A percentile compares a stretch with the other conserved stretches of the same genome.
Conservation (phyloP, 35 echinoderm and acorn worm genomes). For the Holothuria glaberrima region DNA sequence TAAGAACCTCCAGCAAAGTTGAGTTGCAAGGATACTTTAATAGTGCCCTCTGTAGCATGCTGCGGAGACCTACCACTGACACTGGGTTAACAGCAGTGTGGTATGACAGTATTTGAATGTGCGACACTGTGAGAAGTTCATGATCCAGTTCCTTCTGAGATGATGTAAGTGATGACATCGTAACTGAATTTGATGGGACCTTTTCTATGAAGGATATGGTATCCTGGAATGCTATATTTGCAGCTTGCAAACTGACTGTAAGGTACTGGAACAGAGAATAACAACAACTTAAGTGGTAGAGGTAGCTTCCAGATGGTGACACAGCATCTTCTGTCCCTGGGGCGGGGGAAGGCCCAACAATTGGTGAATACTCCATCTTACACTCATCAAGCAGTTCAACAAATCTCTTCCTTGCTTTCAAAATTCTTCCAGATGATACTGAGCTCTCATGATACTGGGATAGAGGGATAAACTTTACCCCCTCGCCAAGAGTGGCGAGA, state of each 20-base stretch:
- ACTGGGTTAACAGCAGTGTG: conserved; percentile 65
- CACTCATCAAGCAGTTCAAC: conserved; percentile 63
- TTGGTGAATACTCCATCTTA: conserved; percentile 53
- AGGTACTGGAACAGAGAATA: conserved; percentile 96
- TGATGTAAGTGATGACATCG: background rate
- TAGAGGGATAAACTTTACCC: conserved; percentile 58
- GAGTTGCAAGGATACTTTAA: conserved; percentile 73
- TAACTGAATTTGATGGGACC: background rate
- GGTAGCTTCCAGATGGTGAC: conserved; percentile 59
- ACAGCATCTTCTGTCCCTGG: background rate
- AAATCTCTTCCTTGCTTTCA: conserved; percentile 84
- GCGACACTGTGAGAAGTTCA: conserved; percentile 64
- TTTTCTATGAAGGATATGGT: conserved; percentile 52
- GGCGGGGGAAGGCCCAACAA: conserved; percentile 29
- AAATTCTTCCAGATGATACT: conserved; percentile 64
- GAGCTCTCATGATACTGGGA: conserved; percentile 22
- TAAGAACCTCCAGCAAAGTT: conserved; percentile 68
- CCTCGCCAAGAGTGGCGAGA: conserved; percentile 75
- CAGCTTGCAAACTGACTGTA: conserved; percentile 83
- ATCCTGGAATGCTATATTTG: conserved; percentile 76
- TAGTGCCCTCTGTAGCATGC: conserved; percentile 74
- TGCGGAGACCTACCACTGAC: conserved; percentile 63
- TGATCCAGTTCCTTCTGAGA: conserved; percentile 69
- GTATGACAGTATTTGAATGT: conserved; percentile 66
- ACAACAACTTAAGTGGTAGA: conserved; percentile 73